A percentile compares a stretch with the other conserved stretches of the same genome.
Conservation (phyloP, 2,113 vertebrate genomes). For the Camelus bactrianus region DNA sequence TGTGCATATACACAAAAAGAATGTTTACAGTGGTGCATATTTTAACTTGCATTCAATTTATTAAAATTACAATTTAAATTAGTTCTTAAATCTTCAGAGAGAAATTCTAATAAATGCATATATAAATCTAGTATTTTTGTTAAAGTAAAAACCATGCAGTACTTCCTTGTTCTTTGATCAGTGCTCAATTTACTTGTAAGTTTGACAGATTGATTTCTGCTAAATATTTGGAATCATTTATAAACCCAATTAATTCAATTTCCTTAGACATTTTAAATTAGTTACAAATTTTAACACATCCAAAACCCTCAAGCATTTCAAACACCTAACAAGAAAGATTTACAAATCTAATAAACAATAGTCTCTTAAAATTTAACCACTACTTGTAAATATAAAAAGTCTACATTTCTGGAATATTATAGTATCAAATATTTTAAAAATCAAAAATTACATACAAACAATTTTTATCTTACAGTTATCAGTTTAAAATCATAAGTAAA, state of each 20-base stretch:
- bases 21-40: not conserved
- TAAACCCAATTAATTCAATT: constrained; percentile 44
- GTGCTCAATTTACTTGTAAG: not conserved
- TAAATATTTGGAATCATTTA: constrained; percentile 47
- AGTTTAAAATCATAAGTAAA: not conserved
- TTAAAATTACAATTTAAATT: constrained; percentile 54
- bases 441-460: not conserved
- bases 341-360: constrained; percentile 31
- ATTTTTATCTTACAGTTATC: not conserved
- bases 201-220: constrained; percentile 57
- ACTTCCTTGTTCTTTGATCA: constrained; percentile 15
- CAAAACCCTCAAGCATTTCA: constrained; percentile 46
- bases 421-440: not conserved
- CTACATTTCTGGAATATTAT: not conserved
- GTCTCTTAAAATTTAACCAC: not conserved
- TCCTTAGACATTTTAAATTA: constrained; percentile 38
- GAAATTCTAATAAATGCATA: not conserved
- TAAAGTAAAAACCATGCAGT: not conserved
- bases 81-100: constrained; percentile 29
- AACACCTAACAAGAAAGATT: constrained; percentile 47
- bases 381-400: not conserved
- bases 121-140: constrained; percentile 16
- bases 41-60: constrained; percentile 20
- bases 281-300: constrained; percentile 35
- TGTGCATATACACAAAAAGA: not conserved